These are phyloP conservation scores for Acanthiza pusilla DNA, from an alignment of 2,797 vertebrate genomes.

Conservation along the genomic window DNA sequence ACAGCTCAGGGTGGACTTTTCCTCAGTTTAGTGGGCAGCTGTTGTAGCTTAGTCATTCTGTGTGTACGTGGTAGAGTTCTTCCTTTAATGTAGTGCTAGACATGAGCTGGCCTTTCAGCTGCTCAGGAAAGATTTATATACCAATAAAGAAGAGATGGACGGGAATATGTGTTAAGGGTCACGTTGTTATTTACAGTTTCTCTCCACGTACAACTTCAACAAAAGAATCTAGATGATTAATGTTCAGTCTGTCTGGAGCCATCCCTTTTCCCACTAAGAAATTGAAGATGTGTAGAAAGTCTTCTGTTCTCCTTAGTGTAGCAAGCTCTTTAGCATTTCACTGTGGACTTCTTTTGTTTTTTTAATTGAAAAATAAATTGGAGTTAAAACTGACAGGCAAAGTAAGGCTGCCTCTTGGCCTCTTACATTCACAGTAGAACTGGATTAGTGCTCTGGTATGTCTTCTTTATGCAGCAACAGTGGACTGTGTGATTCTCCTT, in stretches of 20 bases:
- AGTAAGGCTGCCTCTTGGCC: neutral
- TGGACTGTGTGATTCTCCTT: neutral
- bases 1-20: neutral
- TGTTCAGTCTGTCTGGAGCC: neutral
- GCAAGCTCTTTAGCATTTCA: neutral
- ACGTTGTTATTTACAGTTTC: constrained; percentile 24
- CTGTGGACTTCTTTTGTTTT: neutral
- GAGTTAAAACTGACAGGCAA: neutral
- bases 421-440: neutral
- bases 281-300: neutral
- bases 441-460: neutral
- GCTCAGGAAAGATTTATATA: neutral
- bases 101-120: neutral
- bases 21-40: neutral
- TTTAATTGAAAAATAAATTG: neutral
- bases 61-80: fast-evolving
- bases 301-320: neutral
- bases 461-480: neutral
- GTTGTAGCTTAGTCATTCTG: neutral
- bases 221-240: constrained; percentile 12
- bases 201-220: constrained; percentile 12
- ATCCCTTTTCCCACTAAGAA: neutral
- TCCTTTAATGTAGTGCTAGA: neutral
- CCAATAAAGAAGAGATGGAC: neutral
- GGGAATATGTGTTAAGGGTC: neutral